A percentile compares a stretch with the other conserved stretches of the same genome.
These are phyloP conservation scores for Lathamus discolor DNA, from an alignment of 2,113 vertebrate species.

Conservation along the genomic window DNA sequence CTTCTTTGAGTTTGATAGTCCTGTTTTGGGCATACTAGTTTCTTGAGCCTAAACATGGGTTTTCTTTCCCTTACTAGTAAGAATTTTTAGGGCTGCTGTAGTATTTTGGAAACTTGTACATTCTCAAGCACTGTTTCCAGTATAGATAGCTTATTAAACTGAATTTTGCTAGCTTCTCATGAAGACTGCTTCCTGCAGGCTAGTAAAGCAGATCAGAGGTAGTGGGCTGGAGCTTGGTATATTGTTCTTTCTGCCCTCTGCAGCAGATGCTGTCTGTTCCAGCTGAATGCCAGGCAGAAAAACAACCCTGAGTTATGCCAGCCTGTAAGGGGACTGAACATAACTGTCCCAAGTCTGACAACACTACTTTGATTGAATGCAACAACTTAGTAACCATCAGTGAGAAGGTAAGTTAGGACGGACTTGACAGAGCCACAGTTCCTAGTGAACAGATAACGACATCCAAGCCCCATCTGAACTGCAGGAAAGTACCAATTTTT, in stretches of 20 bases:
- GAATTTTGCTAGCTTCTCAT: not conserved
- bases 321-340: not conserved
- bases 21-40: not conserved
- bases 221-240: not conserved
- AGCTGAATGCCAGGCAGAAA: too few relatives aligned
- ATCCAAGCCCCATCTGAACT: not conserved
- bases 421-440: not conserved
- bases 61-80: not conserved
- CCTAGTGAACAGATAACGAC: not conserved
- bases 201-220: not conserved
- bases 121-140: not conserved
- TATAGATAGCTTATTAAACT: not conserved
- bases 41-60: not conserved
- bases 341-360: not conserved
- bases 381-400: not conserved
- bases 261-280: not conserved
- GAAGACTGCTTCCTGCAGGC: accelerated
- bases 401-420: not conserved
- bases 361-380: not conserved
- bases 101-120: not conserved
- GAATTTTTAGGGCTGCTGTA: not conserved
- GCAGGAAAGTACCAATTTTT: not conserved
- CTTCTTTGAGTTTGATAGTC: not conserved
- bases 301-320: not conserved
- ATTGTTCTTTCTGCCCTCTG: not conserved